Evolutionary conservation across 1,140 invertebrate genomes (phyloP).

Genomic region (Lordiphosa mommai): DNA sequence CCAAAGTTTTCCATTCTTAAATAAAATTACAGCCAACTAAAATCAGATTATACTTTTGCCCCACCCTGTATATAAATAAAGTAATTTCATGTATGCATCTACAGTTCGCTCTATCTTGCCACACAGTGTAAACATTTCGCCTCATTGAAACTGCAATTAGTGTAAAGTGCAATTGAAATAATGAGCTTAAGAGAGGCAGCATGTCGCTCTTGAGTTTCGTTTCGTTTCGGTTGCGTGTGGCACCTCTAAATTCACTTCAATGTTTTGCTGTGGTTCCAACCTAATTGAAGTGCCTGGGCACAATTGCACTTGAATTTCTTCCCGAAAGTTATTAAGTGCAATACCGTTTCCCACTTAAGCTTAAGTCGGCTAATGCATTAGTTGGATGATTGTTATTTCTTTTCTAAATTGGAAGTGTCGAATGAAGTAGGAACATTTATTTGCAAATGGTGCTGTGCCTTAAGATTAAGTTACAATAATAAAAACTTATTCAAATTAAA

Average conservation of each 20-base stretch:
- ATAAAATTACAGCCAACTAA: no score
- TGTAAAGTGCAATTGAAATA: constrained; percentile 45
- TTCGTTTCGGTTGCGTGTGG: constrained; percentile 1
- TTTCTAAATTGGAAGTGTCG: no score
- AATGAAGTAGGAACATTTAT: no score
- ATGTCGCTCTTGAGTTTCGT: not conserved
- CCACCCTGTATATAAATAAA: no score
- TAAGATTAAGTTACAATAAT: no score
- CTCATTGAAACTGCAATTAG: constrained; percentile 46
- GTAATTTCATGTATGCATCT: no score
- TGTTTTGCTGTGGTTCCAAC: not conserved
- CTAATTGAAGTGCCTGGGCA: constrained; percentile 45
- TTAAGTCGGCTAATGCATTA: constrained; percentile 8
- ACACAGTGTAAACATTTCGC: constrained; percentile 14
- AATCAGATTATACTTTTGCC: no score
- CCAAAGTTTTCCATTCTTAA: no score
- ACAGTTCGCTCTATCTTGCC: no score
- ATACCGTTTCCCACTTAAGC: constrained; percentile 7
- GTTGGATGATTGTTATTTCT: constrained; percentile 14
- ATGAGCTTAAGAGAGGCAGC: constrained; percentile 10
- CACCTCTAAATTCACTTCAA: not conserved
- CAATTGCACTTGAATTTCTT: constrained; percentile 12
- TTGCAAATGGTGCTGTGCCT: no score
- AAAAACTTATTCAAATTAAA: no score
- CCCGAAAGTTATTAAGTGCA: constrained; percentile 23